Evolutionary conservation across 2,113 vertebrate genomes (phyloP).

Genomic region (Rhynchomys soricoides): DNA sequence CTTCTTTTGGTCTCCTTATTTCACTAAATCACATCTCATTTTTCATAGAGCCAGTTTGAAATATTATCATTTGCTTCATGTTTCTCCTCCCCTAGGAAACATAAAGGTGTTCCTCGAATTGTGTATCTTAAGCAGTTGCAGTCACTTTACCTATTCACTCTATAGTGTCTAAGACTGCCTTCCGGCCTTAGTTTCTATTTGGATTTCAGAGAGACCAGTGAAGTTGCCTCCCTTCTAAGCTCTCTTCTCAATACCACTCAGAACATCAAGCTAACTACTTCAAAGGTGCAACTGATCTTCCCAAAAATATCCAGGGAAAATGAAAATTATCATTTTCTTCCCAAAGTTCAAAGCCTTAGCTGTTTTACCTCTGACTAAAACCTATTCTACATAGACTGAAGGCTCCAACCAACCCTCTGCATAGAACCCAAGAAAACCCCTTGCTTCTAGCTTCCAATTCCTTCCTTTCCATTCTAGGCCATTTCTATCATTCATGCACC

Average conservation of each 20-base stretch:
- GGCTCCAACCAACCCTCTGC: not conserved
- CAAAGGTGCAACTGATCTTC: not conserved
- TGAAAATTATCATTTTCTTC: not conserved
- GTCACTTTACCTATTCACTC: not conserved
- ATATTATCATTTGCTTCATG: not conserved
- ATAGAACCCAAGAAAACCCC: not conserved
- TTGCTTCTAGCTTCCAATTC: not conserved
- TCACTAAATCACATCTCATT: not conserved
- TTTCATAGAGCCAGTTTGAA: not conserved
- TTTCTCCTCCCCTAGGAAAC: not conserved
- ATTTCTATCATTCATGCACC: not conserved
- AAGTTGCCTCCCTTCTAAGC: not conserved
- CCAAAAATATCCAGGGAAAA: not conserved
- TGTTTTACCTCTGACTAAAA: not conserved
- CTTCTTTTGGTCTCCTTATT: not conserved
- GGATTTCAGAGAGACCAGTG: not conserved
- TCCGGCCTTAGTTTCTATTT: not conserved
- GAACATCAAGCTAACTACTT: constrained; percentile 23
- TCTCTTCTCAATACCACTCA: not conserved
- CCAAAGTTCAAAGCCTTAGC: not conserved
- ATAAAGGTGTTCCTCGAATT: not conserved
- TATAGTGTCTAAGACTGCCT: not conserved
- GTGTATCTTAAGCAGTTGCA: not conserved
- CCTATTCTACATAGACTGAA: not conserved
- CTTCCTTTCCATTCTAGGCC: not conserved